These are phyloP conservation scores for Propithecus coquereli DNA, from an alignment of 2,113 vertebrate genomes.

Conservation along the genomic window DNA sequence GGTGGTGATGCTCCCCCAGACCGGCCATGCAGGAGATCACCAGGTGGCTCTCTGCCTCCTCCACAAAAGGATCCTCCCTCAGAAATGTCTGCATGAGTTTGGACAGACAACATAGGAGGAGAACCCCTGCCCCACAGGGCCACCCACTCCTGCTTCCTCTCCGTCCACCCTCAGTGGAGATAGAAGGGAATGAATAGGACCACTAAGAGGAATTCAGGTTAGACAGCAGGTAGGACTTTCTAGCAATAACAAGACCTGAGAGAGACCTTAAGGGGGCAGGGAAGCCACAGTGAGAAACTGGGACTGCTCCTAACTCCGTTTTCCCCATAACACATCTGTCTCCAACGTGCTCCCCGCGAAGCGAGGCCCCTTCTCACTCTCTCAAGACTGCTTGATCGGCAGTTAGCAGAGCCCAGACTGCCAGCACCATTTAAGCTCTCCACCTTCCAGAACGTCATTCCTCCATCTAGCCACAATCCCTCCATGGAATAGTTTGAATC, in stretches of 20 bases:
- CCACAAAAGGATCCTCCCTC: neutral
- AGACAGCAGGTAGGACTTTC: neutral
- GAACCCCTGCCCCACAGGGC: neutral
- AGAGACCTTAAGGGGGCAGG: neutral
- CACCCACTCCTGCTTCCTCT: neutral
- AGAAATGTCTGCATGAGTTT: neutral
- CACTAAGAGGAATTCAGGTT: neutral
- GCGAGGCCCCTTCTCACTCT: rapidly evolving
- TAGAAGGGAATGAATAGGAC: neutral
- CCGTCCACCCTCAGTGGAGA: neutral
- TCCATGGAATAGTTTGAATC: neutral
- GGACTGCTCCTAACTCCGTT: neutral
- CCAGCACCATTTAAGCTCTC: neutral
- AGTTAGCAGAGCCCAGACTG: neutral
- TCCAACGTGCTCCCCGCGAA: neutral
- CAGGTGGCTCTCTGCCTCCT: neutral
- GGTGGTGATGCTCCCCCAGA: neutral
- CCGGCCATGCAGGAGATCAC: neutral
- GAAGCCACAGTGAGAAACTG: neutral
- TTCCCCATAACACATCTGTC: neutral
- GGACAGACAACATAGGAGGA: neutral
- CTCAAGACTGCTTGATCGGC: neutral
- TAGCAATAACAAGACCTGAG: neutral
- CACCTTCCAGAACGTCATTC: neutral
- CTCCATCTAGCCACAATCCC: neutral